Percentiles rank a stretch among this genome's conserved stretches.
phyloP scores from a whole-genome alignment of 2,888 invertebrate genomes.

The Podotricha telesiphe region DNA sequence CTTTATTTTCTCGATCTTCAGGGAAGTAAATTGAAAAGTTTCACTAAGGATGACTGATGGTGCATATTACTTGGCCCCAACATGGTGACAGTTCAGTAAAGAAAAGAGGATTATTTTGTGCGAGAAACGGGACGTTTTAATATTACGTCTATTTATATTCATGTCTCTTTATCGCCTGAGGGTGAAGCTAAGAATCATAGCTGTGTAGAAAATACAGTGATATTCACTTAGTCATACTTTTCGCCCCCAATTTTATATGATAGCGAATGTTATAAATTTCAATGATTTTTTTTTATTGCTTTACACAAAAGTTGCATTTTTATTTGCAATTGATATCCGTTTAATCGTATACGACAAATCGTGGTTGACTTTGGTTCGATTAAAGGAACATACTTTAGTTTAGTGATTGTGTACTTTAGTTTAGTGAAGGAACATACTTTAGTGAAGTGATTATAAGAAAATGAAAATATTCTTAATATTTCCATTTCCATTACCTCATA shows the following conservation, averaged over 20 bases:
- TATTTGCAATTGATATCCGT: too few relatives aligned
- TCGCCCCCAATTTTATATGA: constrained; percentile 40
- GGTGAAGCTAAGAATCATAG: constrained; percentile 68
- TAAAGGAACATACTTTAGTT: too few relatives aligned
- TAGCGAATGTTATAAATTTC: constrained; percentile 5
- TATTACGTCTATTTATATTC: constrained; percentile 81
- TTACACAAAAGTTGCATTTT: not conserved
- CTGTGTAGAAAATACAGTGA: constrained; percentile 68
- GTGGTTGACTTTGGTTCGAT: too few relatives aligned
- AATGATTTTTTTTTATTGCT: not conserved
- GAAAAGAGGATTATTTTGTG: constrained; percentile 77
- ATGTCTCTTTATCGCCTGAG: constrained; percentile 65
- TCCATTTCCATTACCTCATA: too few relatives aligned
- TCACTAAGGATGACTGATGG: constrained; percentile 82
- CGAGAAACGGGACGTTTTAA: constrained; percentile 73
- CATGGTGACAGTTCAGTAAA: constrained; percentile 74
- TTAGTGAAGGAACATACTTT: too few relatives aligned
- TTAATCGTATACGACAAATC: too few relatives aligned
- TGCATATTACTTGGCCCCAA: constrained; percentile 74
- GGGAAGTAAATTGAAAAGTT: constrained; percentile 79
- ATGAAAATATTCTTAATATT: too few relatives aligned
- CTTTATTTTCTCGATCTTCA: constrained; percentile 74
- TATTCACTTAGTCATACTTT: constrained; percentile 73
- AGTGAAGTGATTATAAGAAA: too few relatives aligned
- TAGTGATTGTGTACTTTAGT: too few relatives aligned